These are phyloP conservation scores for Nephrocerus scutellatus DNA, from an alignment of 2,888 invertebrate genomes.

Conservation along the genomic window DNA sequence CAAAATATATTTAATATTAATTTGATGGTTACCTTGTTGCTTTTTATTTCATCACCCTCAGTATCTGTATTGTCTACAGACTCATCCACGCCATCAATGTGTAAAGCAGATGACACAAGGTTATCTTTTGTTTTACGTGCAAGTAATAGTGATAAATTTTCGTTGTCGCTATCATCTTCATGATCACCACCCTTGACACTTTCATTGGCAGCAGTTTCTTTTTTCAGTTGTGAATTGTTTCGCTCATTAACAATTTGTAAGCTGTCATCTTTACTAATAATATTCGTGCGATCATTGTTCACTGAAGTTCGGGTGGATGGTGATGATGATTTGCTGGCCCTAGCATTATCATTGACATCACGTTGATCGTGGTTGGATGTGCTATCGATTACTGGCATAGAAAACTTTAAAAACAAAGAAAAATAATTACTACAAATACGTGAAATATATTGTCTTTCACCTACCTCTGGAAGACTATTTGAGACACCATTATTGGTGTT, in stretches of 20 bases:
- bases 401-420: constrained; percentile 49
- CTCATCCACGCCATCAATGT: constrained; percentile 51
- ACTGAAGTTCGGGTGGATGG: constrained; percentile 26
- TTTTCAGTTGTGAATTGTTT: constrained; percentile 32
- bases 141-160: constrained; percentile 71
- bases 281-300: constrained; percentile 19
- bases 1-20: constrained; percentile 9
- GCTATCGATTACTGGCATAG: constrained; percentile 65
- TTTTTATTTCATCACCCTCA: constrained; percentile 41
- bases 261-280: constrained; percentile 45
- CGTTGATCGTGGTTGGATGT: constrained; percentile 47
- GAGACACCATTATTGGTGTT: too few relatives aligned
- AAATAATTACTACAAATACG: not conserved
- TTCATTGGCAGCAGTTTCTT: constrained; percentile 23
- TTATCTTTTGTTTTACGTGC: too few relatives aligned
- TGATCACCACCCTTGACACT: constrained; percentile 32
- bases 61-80: constrained; percentile 59
- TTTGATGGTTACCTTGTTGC: too few relatives aligned
- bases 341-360: constrained; percentile 48
- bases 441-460: not conserved
- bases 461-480: constrained; percentile 18
- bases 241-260: constrained; percentile 59
- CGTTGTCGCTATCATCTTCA: constrained; percentile 76
- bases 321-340: constrained; percentile 41
- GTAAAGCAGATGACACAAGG: too few relatives aligned